These are phyloP conservation scores for Endotricha flammealis DNA, from an alignment of 2,888 invertebrate genomes.

Conservation along the genomic window DNA sequence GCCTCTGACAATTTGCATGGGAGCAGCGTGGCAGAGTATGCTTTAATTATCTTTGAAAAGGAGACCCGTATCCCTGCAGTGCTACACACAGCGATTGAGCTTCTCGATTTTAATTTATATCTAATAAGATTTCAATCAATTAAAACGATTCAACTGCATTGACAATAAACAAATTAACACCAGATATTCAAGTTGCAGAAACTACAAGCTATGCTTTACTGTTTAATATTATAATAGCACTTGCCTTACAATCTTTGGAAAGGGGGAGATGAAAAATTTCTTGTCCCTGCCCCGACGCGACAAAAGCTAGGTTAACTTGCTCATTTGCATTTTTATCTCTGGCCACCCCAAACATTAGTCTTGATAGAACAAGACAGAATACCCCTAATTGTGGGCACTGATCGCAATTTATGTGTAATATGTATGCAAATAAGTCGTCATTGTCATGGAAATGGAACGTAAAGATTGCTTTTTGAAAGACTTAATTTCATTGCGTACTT, in stretches of 20 bases:
- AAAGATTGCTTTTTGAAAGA: conserved; percentile 15
- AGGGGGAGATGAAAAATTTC: conserved; percentile 1
- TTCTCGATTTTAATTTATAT: too few species aligned
- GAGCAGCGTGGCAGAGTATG: too few species aligned
- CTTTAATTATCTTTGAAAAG: too few species aligned
- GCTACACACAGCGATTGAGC: too few species aligned
- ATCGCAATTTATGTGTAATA: conserved; percentile 57
- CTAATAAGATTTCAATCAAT: too few species aligned
- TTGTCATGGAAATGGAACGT: conserved; percentile 35
- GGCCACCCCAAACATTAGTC: conserved; percentile 40
- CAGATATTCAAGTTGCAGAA: too few species aligned
- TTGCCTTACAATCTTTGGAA: background rate
- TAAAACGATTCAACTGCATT: too few species aligned
- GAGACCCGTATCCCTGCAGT: too few species aligned
- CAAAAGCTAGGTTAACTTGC: conserved; percentile 3
- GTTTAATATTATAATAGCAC: too few species aligned
- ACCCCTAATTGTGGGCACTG: conserved; percentile 52
- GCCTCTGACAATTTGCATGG: too few species aligned
- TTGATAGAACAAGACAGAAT: conserved; percentile 49
- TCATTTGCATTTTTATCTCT: conserved; percentile 50
- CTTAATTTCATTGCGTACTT: background rate
- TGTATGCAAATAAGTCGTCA: conserved; percentile 57
- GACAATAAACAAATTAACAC: too few species aligned
- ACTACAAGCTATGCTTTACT: too few species aligned
- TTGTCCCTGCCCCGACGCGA: conserved; percentile 3